Evolutionary conservation across 2,113 vertebrate species (phyloP).

Genomic region (Proteles cristata): DNA sequence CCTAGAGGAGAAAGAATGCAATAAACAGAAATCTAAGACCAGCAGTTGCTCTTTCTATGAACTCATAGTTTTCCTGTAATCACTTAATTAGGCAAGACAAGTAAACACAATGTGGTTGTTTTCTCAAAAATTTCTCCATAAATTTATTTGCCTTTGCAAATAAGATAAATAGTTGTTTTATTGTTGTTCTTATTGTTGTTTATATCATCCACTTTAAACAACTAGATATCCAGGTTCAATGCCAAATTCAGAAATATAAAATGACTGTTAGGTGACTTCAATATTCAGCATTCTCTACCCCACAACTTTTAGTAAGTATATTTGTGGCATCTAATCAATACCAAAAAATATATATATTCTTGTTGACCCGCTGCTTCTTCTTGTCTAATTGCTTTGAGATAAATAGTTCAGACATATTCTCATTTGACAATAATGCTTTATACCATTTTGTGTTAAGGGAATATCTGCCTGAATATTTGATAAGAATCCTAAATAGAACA

Average conservation of each 20-base stretch:
- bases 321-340: constrained; percentile 6
- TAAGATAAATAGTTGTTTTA: background rate
- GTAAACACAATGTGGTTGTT: background rate
- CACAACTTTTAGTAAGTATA: background rate
- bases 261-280: background rate
- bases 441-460: background rate
- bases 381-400: background rate
- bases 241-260: constrained; percentile 30
- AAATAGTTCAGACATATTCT: background rate
- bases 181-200: background rate
- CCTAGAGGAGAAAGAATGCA: background rate
- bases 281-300: background rate
- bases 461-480: background rate
- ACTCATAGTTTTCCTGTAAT: background rate
- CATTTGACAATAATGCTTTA: background rate
- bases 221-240: constrained; percentile 6
- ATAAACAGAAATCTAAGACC: background rate
- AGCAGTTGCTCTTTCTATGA: background rate
- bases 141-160: constrained; percentile 17
- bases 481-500: background rate
- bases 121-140: background rate
- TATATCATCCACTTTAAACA: background rate
- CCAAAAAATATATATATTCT: background rate
- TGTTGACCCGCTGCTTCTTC: background rate
- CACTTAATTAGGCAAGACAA: background rate